Conservation (phyloP, 2,797 vertebrate species). For the Potorous gilbertii region DNA sequence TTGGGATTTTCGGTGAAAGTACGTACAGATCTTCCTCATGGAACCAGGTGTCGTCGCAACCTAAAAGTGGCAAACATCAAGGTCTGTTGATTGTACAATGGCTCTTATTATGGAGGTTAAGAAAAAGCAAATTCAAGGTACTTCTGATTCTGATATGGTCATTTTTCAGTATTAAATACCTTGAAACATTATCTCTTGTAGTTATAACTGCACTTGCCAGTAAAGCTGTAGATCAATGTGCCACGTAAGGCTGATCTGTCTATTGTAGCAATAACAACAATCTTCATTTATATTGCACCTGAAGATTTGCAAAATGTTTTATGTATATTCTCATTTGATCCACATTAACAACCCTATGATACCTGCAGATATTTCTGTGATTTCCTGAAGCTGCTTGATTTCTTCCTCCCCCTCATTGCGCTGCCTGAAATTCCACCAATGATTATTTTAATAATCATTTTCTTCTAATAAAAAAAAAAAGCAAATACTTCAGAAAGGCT, state of each 20-base stretch:
- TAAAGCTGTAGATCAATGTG: neutral
- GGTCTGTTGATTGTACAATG: conserved; percentile 46
- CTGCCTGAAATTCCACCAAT: neutral
- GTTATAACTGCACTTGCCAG: conserved; percentile 26
- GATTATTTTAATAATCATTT: neutral
- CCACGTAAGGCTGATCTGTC: neutral
- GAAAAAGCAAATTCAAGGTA: neutral
- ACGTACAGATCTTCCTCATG: conserved; percentile 96
- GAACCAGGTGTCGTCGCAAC: conserved; percentile 84
- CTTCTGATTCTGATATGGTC: conserved; percentile 4
- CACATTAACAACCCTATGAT: neutral
- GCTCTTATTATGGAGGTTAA: conserved; percentile 12
- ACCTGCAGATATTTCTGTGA: neutral
- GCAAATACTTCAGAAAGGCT: neutral
- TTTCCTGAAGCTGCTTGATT: neutral
- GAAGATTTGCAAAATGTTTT: neutral
- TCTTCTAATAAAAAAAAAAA: no score
- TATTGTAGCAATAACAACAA: neutral
- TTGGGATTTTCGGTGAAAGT: conserved; percentile 89
- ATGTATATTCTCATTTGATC: neutral
- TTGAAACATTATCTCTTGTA: conserved; percentile 34
- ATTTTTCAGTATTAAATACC: conserved; percentile 34
- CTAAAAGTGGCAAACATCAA: conserved; percentile 74
- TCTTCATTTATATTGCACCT: neutral
- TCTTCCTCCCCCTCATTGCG: neutral